A percentile compares a stretch with the other conserved stretches of the same genome.
phyloP scores from a whole-genome alignment of 30 jellyfish, hydroid and myxozoan genomes.

The Aurelia sp. region DNA sequence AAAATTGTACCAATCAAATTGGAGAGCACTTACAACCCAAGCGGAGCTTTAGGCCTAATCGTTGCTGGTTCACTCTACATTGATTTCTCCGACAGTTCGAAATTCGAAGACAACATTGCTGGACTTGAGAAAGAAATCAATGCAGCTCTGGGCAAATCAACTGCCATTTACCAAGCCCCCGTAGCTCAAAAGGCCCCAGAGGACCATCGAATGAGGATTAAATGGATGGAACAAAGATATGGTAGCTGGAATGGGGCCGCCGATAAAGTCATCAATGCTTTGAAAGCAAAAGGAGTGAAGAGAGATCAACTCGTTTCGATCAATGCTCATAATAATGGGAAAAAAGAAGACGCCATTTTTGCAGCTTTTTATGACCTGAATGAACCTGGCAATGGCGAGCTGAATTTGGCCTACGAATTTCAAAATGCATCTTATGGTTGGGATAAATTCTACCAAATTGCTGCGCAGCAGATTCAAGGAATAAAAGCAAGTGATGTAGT shows the following conservation, averaged over 20 bases:
- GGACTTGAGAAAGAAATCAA: constrained; percentile 20
- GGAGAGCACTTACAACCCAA: constrained; percentile 25
- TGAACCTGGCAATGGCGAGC: constrained; percentile 38
- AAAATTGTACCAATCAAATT: constrained; percentile 28
- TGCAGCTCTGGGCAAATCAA: constrained; percentile 11
- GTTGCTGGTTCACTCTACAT: constrained; percentile 33
- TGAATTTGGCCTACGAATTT: constrained; percentile 26
- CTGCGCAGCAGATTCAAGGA: constrained; percentile 10
- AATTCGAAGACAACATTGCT: constrained; percentile 15
- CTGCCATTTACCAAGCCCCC: neutral
- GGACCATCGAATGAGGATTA: constrained; percentile 23
- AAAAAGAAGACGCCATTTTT: constrained; percentile 13
- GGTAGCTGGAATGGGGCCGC: constrained; percentile 34
- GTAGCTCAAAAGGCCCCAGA: neutral
- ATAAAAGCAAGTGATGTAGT: constrained; percentile 9
- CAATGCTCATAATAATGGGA: constrained; percentile 41
- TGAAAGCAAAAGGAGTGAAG: constrained; percentile 1
- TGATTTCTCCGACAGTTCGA: constrained; percentile 37
- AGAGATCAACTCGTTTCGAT: constrained; percentile 21
- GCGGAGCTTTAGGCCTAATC: constrained; percentile 41
- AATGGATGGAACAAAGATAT: constrained; percentile 13
- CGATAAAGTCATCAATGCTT: neutral
- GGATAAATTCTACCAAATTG: constrained; percentile 15
- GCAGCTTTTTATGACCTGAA: constrained; percentile 29
- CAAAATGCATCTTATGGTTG: constrained; percentile 22